Evolutionary conservation across 1,140 invertebrate species (phyloP), one percentile per base, ranked within the genome.

Genomic region (Lamellibrachia luymesi): DNA sequence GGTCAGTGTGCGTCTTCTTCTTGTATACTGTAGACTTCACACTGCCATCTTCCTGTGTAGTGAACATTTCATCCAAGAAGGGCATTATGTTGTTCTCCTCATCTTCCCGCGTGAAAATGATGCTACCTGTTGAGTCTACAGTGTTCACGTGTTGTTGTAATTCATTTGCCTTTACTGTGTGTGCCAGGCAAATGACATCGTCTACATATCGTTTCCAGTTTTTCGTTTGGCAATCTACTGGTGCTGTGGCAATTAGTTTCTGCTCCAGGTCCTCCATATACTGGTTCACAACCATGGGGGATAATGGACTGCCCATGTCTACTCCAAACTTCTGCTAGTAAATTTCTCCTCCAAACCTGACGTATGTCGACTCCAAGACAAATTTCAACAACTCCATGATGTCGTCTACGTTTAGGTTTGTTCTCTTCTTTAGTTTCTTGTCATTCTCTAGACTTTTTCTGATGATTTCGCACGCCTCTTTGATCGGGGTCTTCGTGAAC

Each of bases 151-250:
- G 64, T 80, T 80, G 64, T 80, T 80, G 4, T 80, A 80, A 80
- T 80, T 80, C 25, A 10, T 80, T 22, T 80, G 64, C 64, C 17
- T 80, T 80, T 80, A 0, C 64, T 80, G 64, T 80, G 64, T 80
- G 64, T 17, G 13, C 64, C 64, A 80, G 64, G 64, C 64, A 80
- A 27, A 91, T 50, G 7, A 91, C 91, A 27, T 91, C 51, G 91
- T 91, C 91, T 4, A 91, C 91, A 91, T 91, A 91, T 50, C 91
- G 13, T n/a, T 91, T 91, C 91, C 91, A 91, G 49, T 25, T 50
- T 91, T 13, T 91, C 49, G 7, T 13, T 91, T 51, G 91, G n/a
- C 49, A 50, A 50, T 91, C 91, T 4, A 17, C 17, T 50, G 49
- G 7, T 91, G 91, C 91, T n/a, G 91, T 91, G 10, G 91, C 91